These are phyloP conservation scores for Holacanthus passer DNA, from an alignment of 2,113 vertebrate genomes.

Conservation along the genomic window DNA sequence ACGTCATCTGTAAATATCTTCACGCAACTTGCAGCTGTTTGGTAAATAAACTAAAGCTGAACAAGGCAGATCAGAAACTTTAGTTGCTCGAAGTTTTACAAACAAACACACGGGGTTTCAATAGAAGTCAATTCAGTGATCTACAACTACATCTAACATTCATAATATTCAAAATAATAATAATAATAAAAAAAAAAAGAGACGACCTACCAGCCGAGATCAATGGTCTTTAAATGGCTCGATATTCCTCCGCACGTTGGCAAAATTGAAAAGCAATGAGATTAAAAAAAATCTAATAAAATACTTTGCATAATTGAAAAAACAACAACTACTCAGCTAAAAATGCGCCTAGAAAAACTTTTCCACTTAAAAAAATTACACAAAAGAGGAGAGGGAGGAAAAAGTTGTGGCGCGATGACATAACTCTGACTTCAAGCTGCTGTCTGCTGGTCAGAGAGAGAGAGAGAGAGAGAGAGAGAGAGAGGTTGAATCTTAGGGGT, in stretches of 20 bases:
- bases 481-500: constrained; percentile 51
- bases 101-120: neutral
- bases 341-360: neutral
- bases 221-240: constrained; percentile 20
- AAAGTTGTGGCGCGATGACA: constrained; percentile 50
- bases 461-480: constrained; percentile 4
- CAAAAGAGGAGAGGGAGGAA: neutral
- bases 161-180: neutral
- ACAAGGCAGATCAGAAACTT: neutral
- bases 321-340: neutral
- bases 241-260: constrained; percentile 11
- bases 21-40: neutral
- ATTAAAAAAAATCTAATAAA: neutral
- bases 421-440: constrained; percentile 44
- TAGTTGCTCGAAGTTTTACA: neutral
- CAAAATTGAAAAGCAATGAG: neutral
- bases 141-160: neutral
- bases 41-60: neutral
- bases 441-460: constrained; percentile 9
- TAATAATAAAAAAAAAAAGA: neutral
- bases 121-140: no score
- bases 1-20: neutral
- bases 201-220: constrained; percentile 55
- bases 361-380: neutral
- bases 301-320: neutral